Evolutionary conservation across 2,888 invertebrate genomes (phyloP).

Genomic region (Hetaerina titia): DNA sequence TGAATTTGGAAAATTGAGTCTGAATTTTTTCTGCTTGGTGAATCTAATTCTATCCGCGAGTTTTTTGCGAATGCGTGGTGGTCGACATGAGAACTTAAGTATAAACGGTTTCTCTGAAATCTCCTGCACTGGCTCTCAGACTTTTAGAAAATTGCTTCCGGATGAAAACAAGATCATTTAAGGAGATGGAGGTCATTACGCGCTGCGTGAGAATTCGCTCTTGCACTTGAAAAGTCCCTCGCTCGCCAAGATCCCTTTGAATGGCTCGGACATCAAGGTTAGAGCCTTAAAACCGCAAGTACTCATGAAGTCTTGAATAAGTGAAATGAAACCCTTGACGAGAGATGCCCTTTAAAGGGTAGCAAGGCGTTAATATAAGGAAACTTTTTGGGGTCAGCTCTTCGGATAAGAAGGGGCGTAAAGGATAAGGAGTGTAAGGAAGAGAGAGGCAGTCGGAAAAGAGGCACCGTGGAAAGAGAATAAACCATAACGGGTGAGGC

Average conservation of each 20-base stretch:
- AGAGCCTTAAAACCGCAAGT: too few species aligned
- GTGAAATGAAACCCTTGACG: background rate
- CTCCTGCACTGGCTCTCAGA: background rate
- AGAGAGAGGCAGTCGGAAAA: background rate
- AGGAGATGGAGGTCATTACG: background rate
- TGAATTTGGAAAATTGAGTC: too few species aligned
- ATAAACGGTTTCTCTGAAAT: background rate
- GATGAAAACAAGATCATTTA: background rate
- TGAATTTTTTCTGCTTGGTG: too few species aligned
- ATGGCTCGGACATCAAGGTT: background rate
- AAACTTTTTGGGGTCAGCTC: background rate
- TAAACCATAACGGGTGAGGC: background rate
- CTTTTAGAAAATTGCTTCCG: background rate
- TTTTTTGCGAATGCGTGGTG: too few species aligned
- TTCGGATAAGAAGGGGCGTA: background rate
- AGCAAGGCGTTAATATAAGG: background rate
- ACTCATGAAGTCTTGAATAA: too few species aligned
- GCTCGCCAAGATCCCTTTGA: background rate
- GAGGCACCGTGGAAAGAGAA: background rate
- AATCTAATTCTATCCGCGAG: too few species aligned
- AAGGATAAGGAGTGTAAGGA: background rate
- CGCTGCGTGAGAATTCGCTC: background rate
- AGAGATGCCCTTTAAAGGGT: background rate
- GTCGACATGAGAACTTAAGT: too few species aligned
- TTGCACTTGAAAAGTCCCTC: background rate